Conservation (phyloP, 2,888 invertebrate genomes). For the Melikaiella ostensackeni region DNA sequence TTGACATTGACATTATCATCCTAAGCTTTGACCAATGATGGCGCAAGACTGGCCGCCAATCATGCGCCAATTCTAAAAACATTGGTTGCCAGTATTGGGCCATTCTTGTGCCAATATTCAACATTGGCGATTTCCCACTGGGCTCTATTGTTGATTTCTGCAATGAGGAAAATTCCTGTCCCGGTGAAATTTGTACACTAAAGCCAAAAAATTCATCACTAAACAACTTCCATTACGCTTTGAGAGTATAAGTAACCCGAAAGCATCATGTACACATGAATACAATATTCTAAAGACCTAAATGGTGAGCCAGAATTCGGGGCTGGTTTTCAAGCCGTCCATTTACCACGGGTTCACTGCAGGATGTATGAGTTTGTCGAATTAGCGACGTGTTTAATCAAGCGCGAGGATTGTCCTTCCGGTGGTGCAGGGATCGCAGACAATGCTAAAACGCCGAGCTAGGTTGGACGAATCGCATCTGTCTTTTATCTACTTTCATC, state of each 20-base stretch:
- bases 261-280: background rate
- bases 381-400: constrained; percentile 69
- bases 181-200: no score
- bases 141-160: background rate
- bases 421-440: constrained; percentile 51
- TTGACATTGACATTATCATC: no score
- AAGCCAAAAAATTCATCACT: background rate
- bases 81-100: no score
- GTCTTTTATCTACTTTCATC: constrained; percentile 1
- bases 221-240: background rate
- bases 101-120: no score
- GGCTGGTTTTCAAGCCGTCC: background rate
- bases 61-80: no score
- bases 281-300: background rate
- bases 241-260: background rate
- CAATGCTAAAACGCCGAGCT: constrained; percentile 4
- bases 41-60: no score
- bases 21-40: no score
- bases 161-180: background rate
- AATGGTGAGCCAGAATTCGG: background rate
- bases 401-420: constrained; percentile 70
- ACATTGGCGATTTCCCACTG: no score
- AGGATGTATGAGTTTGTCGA: constrained; percentile 58
- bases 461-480: background rate
- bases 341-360: background rate